Percentiles rank a stretch among this genome's conserved stretches.
Conservation (phyloP, 2,113 vertebrate species). For the Lamprologus callipterus region DNA sequence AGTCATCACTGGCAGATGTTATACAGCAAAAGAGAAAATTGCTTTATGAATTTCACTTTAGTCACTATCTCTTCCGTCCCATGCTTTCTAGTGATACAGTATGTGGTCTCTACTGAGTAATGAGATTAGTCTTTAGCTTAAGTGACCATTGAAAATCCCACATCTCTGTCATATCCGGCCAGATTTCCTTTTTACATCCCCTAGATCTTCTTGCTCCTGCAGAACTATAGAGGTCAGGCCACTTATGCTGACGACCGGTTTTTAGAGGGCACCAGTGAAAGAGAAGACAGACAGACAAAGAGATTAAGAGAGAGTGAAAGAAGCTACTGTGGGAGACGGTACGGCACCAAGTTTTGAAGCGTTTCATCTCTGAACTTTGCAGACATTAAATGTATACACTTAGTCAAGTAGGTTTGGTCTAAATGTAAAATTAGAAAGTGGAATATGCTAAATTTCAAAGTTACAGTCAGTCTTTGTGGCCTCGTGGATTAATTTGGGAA, state of each 20-base stretch:
- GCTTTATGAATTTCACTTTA: constrained; percentile 43
- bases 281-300: constrained; percentile 6
- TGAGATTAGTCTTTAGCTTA: constrained; percentile 52
- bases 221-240: constrained; percentile 52
- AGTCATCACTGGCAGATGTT: constrained; percentile 40
- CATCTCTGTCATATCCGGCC: constrained; percentile 52
- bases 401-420: background rate
- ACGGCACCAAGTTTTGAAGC: background rate
- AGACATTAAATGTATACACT: background rate
- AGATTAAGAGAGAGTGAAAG: background rate
- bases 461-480: background rate
- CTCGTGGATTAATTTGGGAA: background rate
- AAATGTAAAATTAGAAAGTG: background rate
- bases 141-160: constrained; percentile 53
- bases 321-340: background rate
- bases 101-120: constrained; percentile 39
- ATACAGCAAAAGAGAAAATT: constrained; percentile 40
- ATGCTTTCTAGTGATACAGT: constrained; percentile 34
- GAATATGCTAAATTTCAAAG: background rate
- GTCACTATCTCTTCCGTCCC: constrained; percentile 6
- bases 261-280: constrained; percentile 32
- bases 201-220: constrained; percentile 24
- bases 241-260: constrained; percentile 49
- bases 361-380: background rate
- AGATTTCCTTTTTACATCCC: constrained; percentile 44